Conservation (phyloP, 2,797 vertebrate genomes). For the Acanthiza pusilla region DNA sequence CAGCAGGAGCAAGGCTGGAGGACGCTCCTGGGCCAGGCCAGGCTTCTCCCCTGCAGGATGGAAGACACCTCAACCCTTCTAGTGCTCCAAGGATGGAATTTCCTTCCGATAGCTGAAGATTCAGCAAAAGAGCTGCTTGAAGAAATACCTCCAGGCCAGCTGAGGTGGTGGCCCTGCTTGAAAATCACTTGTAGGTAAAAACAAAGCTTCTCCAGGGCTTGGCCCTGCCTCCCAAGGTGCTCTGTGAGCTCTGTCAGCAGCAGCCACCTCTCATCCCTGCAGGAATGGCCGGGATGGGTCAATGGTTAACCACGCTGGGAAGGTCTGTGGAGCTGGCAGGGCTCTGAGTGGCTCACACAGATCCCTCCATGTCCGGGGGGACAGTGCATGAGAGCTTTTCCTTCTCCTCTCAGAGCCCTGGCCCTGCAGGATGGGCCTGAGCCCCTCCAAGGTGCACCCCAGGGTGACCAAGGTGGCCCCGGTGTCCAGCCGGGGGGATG, state of each 20-base stretch:
- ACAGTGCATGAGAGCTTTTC: rapidly evolving
- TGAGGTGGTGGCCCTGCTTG: background rate
- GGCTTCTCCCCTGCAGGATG: background rate
- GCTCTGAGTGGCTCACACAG: rapidly evolving
- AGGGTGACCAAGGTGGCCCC: constrained; percentile 80
- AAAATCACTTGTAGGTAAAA: background rate
- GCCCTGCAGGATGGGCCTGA: constrained; percentile 78
- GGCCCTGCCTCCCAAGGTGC: background rate
- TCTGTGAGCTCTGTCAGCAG: background rate
- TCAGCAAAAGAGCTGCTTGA: background rate
- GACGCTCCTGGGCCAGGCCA: background rate
- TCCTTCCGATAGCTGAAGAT: background rate
- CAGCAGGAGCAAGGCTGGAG: background rate
- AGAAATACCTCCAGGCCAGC: background rate
- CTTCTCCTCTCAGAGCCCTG: background rate
- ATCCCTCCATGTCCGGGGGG: background rate
- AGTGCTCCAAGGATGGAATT: background rate
- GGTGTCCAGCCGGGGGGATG: constrained; percentile 18
- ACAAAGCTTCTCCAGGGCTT: background rate
- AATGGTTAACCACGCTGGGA: constrained; percentile 74
- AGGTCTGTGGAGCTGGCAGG: background rate
- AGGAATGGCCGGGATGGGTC: constrained; percentile 14
- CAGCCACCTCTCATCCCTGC: background rate
- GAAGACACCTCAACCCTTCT: background rate
- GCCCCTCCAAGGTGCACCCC: constrained; percentile 70